Base-by-base conservation (phyloP, 35 echinoderm and acorn worm species). In the Chiridota heheva region DNA sequence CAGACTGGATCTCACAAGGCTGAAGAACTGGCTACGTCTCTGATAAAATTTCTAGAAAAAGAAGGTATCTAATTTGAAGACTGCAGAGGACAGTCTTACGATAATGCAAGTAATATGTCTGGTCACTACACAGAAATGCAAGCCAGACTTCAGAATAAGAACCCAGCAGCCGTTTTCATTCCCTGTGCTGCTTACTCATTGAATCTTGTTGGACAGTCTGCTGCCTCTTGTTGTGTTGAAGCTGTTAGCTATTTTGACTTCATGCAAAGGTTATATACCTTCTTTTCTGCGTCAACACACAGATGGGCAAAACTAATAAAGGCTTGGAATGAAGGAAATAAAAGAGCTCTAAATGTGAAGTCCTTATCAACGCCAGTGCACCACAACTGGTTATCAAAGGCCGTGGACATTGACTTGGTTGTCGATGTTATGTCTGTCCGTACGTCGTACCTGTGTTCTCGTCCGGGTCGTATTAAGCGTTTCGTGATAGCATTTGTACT, bases 111-210 rank as follows among this genome's bases (percentile, higher is more conserved):
- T n/a, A 72, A 72, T 72, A 72, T 72, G 69, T 44, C 17, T 44
- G 69, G 66, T 18, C 13, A 38, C 15, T 69, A 69, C 43, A 69
- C 38, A 40, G 66, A 40, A 36, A 69, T 69, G 66, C 22, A 18
- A 44, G 43, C 69, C 30, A 6, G 30, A 44, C 44, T 72, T 44
- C 30, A 18, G 0, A 25, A 72, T n/a, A 40, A 27, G 20, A 72
- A 72, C 32, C 69, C 69, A 27, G 44, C 49, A 44, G 69, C 69
- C 69, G 49, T 72, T 44, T 72, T 72, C 69, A 72, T 72, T 46
- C 69, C 69, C 17, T 72, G 69, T 44, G 38, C 40, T 44, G 42
- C 69, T 24, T 44, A 72, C 32, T 72, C 40, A 44, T 44, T 72
- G 32, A 44, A 72, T 44, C 40, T 72, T 40, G 69, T 72, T 72